Percentiles rank a stretch among this genome's conserved stretches.
Conservation (phyloP, 2,888 invertebrate genomes). For the Girardia tigrina region DNA sequence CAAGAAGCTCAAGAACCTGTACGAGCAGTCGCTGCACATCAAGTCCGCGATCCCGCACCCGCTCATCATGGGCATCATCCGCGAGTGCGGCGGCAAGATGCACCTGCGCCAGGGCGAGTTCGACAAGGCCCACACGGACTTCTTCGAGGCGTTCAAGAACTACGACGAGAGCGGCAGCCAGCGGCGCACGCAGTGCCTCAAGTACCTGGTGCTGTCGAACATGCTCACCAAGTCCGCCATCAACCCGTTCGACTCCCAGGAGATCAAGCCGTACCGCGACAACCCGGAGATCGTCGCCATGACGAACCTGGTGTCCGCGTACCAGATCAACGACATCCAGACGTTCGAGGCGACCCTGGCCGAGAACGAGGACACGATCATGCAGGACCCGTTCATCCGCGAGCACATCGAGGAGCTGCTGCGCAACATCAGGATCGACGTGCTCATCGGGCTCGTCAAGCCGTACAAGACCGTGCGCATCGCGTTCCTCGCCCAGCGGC, state of each 20-base stretch:
- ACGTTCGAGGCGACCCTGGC: slow-evolving; percentile 90
- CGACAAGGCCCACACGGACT: slow-evolving; percentile 95
- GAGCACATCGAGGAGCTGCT: slow-evolving; percentile 95
- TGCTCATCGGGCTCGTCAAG: slow-evolving; percentile 83
- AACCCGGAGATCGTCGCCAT: slow-evolving; percentile 96
- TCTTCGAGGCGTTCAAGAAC: slow-evolving; percentile 97
- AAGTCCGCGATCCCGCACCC: slow-evolving; percentile 99
- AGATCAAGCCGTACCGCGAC: slow-evolving; percentile 97
- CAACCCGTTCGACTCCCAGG: slow-evolving; percentile 94
- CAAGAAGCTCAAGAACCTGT: slow-evolving; percentile 75
- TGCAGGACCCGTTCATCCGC: slow-evolving; percentile 95
- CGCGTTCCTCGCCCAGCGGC: slow-evolving; percentile 70
- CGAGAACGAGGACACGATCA: slow-evolving; percentile 80
- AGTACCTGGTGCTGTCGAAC: slow-evolving; percentile 91
- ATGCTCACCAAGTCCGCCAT: slow-evolving; percentile 99
- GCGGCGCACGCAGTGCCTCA: slow-evolving; percentile 78
- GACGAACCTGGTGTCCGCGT: slow-evolving; percentile 86
- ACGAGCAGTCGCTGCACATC: slow-evolving; percentile 92
- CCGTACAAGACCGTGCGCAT: slow-evolving; percentile 96
- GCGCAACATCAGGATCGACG: slow-evolving; percentile 87
- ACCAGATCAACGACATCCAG: slow-evolving; percentile 93
- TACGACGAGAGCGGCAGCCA: slow-evolving; percentile 97
- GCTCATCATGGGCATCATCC: slow-evolving; percentile 93
- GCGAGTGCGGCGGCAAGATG: slow-evolving; percentile 99
- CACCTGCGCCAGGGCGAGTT: slow-evolving; percentile 94